Conservation (phyloP, 2,888 invertebrate species). For the Galeopsomyia nigrocyanea region DNA sequence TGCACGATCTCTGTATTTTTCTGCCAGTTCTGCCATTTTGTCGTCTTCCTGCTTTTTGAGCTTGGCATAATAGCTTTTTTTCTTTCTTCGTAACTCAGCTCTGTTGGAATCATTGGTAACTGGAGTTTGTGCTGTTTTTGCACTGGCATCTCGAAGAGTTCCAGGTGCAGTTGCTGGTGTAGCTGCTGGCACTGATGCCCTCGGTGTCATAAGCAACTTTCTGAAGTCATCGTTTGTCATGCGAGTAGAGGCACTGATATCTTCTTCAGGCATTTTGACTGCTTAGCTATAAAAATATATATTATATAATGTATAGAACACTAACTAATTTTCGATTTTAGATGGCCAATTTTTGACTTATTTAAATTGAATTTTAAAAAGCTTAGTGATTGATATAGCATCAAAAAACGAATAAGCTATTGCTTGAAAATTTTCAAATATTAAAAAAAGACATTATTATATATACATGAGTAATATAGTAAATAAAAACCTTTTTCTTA, state of each 20-base stretch:
- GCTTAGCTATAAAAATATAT: constrained; percentile 14
- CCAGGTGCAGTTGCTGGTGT: constrained; percentile 73
- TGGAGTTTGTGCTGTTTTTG: constrained; percentile 73
- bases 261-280: constrained; percentile 65
- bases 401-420: constrained; percentile 2
- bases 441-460: no score
- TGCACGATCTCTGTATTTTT: constrained; percentile 93
- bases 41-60: constrained; percentile 96
- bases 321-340: no score
- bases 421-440: neutral
- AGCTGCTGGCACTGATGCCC: constrained; percentile 77
- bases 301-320: no score
- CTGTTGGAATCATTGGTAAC: constrained; percentile 66
- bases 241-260: constrained; percentile 75
- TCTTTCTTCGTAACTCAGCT: constrained; percentile 89
- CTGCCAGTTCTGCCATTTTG: constrained; percentile 92
- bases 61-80: constrained; percentile 94
- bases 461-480: no score
- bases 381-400: neutral
- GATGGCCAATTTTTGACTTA: no score
- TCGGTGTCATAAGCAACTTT: constrained; percentile 94
- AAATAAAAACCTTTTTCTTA: no score
- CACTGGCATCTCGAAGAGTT: constrained; percentile 79
- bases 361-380: no score
- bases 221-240: constrained; percentile 98